These are phyloP conservation scores for Spisula subtruncata DNA, from an alignment of 2,888 invertebrate genomes.

Conservation along the genomic window DNA sequence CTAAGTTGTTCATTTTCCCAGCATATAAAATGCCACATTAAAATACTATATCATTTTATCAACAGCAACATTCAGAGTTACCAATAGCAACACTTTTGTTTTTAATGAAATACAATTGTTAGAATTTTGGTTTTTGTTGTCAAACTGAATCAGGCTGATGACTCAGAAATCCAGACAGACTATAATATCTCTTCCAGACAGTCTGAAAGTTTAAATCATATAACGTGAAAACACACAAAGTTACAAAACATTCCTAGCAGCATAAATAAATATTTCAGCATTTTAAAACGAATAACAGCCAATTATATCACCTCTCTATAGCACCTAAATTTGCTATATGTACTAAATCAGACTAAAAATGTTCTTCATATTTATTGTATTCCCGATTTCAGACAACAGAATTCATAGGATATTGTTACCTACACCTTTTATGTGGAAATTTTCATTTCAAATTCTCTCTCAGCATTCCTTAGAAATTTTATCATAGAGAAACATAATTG, in stretches of 20 bases:
- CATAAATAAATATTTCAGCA: slow-evolving; percentile 22
- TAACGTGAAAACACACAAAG: neutral
- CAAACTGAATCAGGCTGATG: neutral
- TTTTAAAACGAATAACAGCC: slow-evolving; percentile 6
- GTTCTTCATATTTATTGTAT: neutral
- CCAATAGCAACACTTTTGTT: neutral
- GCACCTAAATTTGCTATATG: slow-evolving; percentile 6
- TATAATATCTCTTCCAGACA: neutral
- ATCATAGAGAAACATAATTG: neutral
- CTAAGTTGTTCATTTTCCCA: neutral
- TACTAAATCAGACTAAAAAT: slow-evolving; percentile 13
- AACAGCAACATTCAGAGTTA: neutral
- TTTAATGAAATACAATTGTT: neutral
- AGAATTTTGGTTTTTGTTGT: neutral
- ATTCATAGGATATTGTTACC: neutral
- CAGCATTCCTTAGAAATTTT: neutral
- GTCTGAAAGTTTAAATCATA: neutral
- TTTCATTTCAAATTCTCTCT: slow-evolving; percentile 4
- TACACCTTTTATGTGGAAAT: neutral
- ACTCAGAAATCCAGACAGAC: neutral
- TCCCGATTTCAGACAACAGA: neutral
- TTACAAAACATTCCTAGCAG: neutral
- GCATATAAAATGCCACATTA: neutral
- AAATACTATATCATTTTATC: too few relatives aligned
- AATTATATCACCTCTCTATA: neutral